These are phyloP conservation scores for Diplodus sargus DNA, from an alignment of 2,797 vertebrate genomes.

Conservation along the genomic window DNA sequence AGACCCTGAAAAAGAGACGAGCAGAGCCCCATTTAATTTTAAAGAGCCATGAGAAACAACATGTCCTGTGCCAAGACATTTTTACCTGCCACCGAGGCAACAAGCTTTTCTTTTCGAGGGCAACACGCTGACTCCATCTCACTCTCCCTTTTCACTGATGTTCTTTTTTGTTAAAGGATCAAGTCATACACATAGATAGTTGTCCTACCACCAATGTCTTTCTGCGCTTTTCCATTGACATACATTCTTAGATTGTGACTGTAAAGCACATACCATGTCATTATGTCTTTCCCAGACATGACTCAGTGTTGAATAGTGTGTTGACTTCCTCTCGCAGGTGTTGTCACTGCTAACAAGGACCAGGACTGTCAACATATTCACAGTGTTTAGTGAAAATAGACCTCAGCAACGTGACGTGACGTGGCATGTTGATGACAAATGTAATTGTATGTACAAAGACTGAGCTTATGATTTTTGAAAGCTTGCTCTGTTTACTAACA, in stretches of 20 bases:
- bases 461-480: not conserved
- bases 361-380: conserved; percentile 40
- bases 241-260: conserved; percentile 19
- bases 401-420: conserved; percentile 22
- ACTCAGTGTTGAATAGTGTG: conserved; percentile 44
- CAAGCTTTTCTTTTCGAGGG: conserved; percentile 42
- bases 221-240: conserved; percentile 19
- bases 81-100: conserved; percentile 63
- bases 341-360: conserved; percentile 62
- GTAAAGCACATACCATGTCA: conserved; percentile 49
- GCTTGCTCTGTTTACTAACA: conserved; percentile 32
- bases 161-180: conserved; percentile 1
- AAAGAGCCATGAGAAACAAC: conserved; percentile 36
- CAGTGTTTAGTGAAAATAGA: conserved; percentile 63
- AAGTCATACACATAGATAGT: not conserved
- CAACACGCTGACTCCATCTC: not conserved
- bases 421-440: conserved; percentile 4
- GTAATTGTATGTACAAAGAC: conserved; percentile 21
- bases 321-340: conserved; percentile 49
- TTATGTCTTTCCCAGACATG: conserved; percentile 62
- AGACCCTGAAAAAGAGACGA: not conserved
- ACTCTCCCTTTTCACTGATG: not conserved
- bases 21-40: not conserved
- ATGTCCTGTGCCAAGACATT: conserved; percentile 50
- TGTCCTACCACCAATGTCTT: not conserved